phyloP scores from a whole-genome alignment of 2,888 invertebrate species.

The Caenorhabditis macrosperma region DNA sequence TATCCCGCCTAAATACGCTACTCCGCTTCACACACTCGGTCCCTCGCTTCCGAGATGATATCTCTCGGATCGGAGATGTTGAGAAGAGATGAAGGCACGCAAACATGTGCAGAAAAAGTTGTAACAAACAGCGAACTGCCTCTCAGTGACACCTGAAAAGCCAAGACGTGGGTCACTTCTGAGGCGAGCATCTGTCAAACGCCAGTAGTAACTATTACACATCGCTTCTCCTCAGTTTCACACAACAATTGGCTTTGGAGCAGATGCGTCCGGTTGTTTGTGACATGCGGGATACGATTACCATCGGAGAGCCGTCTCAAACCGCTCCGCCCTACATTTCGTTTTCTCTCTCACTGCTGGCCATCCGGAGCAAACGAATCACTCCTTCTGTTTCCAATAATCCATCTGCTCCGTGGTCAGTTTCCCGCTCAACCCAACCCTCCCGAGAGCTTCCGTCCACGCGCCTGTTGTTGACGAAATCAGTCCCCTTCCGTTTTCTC shows the following conservation, averaged over 20 bases:
- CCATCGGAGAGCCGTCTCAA: not conserved
- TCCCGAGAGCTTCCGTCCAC: not conserved
- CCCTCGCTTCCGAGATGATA: no score
- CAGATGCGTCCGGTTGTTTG: constrained; percentile 11
- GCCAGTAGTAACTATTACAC: constrained; percentile 6
- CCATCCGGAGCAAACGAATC: not conserved
- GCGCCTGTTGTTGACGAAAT: constrained; percentile 23
- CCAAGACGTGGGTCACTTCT: not conserved
- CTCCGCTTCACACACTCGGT: no score
- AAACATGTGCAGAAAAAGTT: no score
- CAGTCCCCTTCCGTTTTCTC: not conserved
- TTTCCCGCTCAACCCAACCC: not conserved
- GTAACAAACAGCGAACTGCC: no score
- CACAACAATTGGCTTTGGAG: not conserved
- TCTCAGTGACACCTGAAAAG: not conserved
- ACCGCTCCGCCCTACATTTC: not conserved
- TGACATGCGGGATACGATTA: constrained; percentile 2
- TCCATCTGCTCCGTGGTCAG: constrained; percentile 4
- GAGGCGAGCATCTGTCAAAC: not conserved
- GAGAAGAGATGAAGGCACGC: no score
- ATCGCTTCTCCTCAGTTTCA: not conserved
- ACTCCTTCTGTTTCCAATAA: not conserved
- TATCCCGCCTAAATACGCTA: no score
- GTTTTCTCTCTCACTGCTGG: not conserved
- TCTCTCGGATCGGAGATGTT: not conserved